These are phyloP conservation scores for Platynereis dumerilii DNA, from an alignment of 2,888 invertebrate genomes.

Conservation along the genomic window DNA sequence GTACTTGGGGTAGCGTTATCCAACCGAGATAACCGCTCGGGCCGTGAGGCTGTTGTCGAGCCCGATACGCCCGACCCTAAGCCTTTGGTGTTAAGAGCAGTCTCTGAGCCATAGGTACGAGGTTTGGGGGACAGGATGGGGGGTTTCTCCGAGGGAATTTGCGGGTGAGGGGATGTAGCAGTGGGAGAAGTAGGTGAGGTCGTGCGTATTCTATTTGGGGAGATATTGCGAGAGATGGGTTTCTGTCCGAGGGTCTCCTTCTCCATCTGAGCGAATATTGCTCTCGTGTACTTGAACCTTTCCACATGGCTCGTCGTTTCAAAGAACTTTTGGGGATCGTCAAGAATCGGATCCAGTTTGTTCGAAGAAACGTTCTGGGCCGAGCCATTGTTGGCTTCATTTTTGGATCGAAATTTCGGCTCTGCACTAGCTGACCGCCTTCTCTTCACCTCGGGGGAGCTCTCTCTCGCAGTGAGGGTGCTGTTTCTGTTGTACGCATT, in stretches of 20 bases:
- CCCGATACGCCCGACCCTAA: too few relatives aligned
- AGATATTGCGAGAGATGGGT: constrained; percentile 1
- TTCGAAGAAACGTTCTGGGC: constrained; percentile 1
- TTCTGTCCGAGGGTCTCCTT: constrained; percentile 31
- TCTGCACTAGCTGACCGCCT: background rate
- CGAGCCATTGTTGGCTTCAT: background rate
- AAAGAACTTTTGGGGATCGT: constrained; percentile 26
- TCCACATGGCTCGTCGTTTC: constrained; percentile 55
- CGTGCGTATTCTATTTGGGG: constrained; percentile 7
- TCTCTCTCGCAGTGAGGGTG: background rate
- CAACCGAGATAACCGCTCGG: background rate
- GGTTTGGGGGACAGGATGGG: constrained; percentile 8
- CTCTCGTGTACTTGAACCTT: constrained; percentile 57
- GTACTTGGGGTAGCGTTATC: background rate
- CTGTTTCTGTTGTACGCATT: constrained; percentile 1
- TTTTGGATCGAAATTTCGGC: background rate
- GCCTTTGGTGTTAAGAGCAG: background rate
- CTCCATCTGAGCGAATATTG: constrained; percentile 60
- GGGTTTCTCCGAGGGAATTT: constrained; percentile 2
- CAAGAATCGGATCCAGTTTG: constrained; percentile 12
- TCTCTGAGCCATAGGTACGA: background rate
- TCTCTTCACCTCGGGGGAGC: constrained; percentile 22
- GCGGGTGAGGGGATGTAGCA: constrained; percentile 7
- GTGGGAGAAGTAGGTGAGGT: constrained; percentile 21
- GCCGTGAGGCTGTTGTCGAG: background rate